phyloP scores from a whole-genome alignment of 2,113 vertebrate species.

The Proterorhinus semilunaris region DNA sequence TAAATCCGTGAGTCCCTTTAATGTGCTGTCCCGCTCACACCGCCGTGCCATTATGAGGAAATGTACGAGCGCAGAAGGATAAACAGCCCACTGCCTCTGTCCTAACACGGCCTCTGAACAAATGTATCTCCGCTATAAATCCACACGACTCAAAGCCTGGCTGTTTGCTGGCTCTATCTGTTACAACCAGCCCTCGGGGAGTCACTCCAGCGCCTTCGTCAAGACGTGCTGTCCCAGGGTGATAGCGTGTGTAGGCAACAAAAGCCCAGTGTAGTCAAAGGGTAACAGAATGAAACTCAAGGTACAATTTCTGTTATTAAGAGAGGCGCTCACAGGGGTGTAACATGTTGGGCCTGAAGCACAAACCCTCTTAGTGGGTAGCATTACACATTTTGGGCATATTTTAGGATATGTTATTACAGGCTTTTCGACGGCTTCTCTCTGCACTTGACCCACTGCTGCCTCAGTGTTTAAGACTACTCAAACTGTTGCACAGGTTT shows the following conservation, averaged over 20 bases:
- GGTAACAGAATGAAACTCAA: too few species aligned
- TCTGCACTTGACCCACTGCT: too few species aligned
- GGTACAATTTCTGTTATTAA: too few species aligned
- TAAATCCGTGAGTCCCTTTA: constrained; percentile 37
- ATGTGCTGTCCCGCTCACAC: constrained; percentile 45
- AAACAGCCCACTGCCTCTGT: constrained; percentile 63
- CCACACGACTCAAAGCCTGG: constrained; percentile 51
- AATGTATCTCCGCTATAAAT: constrained; percentile 60
- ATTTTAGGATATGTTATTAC: too few species aligned
- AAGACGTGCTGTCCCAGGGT: constrained; percentile 33
- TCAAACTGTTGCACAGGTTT: too few species aligned
- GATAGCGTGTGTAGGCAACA: not conserved
- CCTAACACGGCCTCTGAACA: constrained; percentile 46
- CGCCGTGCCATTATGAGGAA: constrained; percentile 49
- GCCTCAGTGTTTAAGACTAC: too few species aligned
- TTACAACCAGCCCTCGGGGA: constrained; percentile 63
- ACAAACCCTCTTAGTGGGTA: too few species aligned
- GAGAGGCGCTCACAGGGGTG: not conserved
- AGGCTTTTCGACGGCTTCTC: too few species aligned
- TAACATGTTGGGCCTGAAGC: constrained; percentile 29
- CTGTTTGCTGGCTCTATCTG: constrained; percentile 77
- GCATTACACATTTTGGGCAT: too few species aligned
- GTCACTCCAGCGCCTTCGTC: constrained; percentile 4
- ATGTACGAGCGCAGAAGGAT: constrained; percentile 59
- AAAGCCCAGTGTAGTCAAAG: too few species aligned